These are phyloP conservation scores for Ips typographus DNA, from an alignment of 1,140 invertebrate species.

Conservation along the genomic window DNA sequence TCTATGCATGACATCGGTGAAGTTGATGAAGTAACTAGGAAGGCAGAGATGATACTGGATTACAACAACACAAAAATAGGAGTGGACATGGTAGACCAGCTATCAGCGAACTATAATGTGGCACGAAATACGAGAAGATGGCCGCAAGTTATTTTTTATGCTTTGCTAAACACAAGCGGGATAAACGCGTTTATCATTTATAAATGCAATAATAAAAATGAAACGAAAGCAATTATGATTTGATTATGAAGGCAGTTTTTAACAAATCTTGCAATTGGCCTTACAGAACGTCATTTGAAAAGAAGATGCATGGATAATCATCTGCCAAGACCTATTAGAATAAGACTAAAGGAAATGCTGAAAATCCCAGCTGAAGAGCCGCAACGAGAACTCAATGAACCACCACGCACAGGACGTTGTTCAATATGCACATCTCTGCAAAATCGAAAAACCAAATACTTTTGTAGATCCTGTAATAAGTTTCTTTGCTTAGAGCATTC, in stretches of 20 bases:
- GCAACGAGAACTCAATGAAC: constrained; percentile 22
- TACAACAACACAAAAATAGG: too few species aligned
- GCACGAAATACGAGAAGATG: constrained; percentile 45
- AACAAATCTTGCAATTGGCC: not conserved
- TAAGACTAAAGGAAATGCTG: constrained; percentile 19
- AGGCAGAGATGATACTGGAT: not conserved
- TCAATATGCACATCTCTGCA: not conserved
- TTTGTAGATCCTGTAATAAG: constrained; percentile 17
- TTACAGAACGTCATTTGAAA: not conserved
- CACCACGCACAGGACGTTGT: constrained; percentile 11
- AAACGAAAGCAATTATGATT: not conserved
- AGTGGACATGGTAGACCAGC: too few species aligned
- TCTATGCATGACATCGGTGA: constrained; percentile 6
- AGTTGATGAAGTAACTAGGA: constrained; percentile 2
- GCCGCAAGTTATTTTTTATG: constrained; percentile 47
- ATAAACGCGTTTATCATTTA: constrained; percentile 5
- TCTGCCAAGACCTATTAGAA: constrained; percentile 7
- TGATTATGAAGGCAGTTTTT: not conserved
- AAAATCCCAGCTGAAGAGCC: constrained; percentile 1
- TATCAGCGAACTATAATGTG: constrained; percentile 36
- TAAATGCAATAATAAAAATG: constrained; percentile 11
- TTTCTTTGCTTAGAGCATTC: constrained; percentile 17
- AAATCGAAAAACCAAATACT: constrained; percentile 19
- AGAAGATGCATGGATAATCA: not conserved
- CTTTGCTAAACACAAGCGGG: not conserved